Evolutionary conservation across 2,797 vertebrate genomes (phyloP).

Genomic region (Anguilla obscura): DNA sequence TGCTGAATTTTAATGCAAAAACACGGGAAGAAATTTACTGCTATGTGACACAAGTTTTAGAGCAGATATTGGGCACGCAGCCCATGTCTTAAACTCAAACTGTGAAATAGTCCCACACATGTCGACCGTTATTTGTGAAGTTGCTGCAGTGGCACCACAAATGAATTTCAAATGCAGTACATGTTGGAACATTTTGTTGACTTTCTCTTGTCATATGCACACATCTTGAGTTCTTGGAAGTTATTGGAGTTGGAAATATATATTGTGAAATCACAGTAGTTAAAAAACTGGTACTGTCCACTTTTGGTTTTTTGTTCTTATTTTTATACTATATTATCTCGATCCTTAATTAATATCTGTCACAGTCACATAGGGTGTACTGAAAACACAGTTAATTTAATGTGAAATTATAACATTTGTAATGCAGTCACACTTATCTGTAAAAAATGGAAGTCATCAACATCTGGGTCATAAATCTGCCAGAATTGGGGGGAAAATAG

Average conservation of each 20-base stretch:
- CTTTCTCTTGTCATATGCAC: constrained; percentile 63
- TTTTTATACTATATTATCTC: not conserved
- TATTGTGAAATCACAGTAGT: not conserved
- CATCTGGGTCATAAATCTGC: not conserved
- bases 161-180: constrained; percentile 64
- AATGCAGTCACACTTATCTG: not conserved
- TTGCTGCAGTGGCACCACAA: constrained; percentile 72
- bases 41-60: constrained; percentile 70
- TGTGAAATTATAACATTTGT: not conserved
- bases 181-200: constrained; percentile 54
- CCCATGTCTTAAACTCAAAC: constrained; percentile 55
- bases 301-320: not conserved
- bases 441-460: not conserved
- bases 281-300: constrained; percentile 4
- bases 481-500: not conserved
- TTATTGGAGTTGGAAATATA: constrained; percentile 23
- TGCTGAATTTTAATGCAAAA: constrained; percentile 72
- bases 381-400: constrained; percentile 2
- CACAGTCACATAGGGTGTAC: not conserved
- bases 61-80: constrained; percentile 66
- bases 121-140: constrained; percentile 78
- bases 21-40: constrained; percentile 76
- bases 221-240: constrained; percentile 57
- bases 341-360: not conserved
- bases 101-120: constrained; percentile 61